Base-by-base conservation (phyloP, 2,113 vertebrate genomes). In the Rynchops niger region DNA sequence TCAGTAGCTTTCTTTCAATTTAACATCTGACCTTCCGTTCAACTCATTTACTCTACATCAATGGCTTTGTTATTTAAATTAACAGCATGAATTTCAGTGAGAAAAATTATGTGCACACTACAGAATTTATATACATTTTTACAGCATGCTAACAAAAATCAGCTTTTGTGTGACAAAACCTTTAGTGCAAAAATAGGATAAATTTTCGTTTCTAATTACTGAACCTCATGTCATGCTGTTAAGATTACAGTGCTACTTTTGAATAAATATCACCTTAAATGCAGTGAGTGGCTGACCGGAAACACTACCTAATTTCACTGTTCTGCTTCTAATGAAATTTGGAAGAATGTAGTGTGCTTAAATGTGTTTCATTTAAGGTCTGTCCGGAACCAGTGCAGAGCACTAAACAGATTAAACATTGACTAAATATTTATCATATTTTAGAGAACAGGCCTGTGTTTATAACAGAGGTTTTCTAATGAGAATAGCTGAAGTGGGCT, bases 401-500 rank as follows among this genome's bases (percentile, higher is more conserved):
- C 56, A 89, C 38, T 74, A 96, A 95, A 43, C 15, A 18, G 65
- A 96, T 95, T 93, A 90, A 88, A 91, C 34, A 25, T 3, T 42
- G 59, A 52, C 34, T 61, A 53, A 85, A 38, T 42, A 67, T 86
- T 90, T n/a, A 58, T 63, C 34, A 40, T 32, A 47, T 32, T 55
- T 86, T 56, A 65, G 3, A 84, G 38, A 72, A 55, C 38, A 86
- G 70, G 55, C n/a, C 50, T 78, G 47, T 34, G 76, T 47, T 81
- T 86, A 15, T n/a, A 52, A 82, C 19, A 52, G 30, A 14, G 13
- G 8, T 45, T 66, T 86, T 63, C 59, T 61, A 43, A 82, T 30
- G 40, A 43, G 38, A 70, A 50, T 15, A 78, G 78, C 61, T 58
- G 56, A 67, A 81, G 47, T 11, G n/a, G 40, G 42, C 30, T 89